Percentiles rank a stretch among this genome's conserved stretches.
Conservation (phyloP, 2,888 invertebrate genomes). For the Cartodere bifasciata region DNA sequence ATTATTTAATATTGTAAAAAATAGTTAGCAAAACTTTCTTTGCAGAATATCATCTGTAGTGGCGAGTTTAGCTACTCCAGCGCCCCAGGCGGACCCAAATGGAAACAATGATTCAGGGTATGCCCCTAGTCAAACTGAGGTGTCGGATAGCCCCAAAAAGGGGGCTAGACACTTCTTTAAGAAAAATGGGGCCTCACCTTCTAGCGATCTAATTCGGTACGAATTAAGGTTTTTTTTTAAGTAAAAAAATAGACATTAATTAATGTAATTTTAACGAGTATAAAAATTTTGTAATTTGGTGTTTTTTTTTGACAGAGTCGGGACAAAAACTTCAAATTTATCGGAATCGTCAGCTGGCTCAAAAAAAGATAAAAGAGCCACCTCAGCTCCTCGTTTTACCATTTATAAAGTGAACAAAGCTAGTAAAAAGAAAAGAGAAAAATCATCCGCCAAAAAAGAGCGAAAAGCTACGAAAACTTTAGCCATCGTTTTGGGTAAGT, state of each 20-base stretch:
- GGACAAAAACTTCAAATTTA: too few relatives aligned
- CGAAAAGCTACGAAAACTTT: conserved; percentile 97
- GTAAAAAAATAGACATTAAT: too few relatives aligned
- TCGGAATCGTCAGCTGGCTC: conserved; percentile 38
- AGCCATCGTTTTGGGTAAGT: conserved; percentile 93
- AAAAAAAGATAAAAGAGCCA: conserved; percentile 64
- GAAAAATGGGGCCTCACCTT: conserved; percentile 31
- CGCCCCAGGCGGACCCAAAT: conserved; percentile 53
- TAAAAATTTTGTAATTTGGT: too few relatives aligned
- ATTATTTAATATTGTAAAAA: too few relatives aligned
- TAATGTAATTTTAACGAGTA: too few relatives aligned
- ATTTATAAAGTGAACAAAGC: conserved; percentile 92
- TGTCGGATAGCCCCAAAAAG: conserved; percentile 32
- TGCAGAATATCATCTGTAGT: conserved; percentile 41
- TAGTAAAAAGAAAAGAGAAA: conserved; percentile 87
- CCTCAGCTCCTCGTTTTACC: conserved; percentile 66
- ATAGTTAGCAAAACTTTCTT: too few relatives aligned
- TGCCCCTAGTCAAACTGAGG: conserved; percentile 42
- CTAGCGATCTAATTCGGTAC: too few relatives aligned
- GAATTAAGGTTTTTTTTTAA: too few relatives aligned
- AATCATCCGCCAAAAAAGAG: conserved; percentile 87
- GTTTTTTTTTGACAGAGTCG: too few relatives aligned
- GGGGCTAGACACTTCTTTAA: conserved; percentile 23
- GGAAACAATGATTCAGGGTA: conserved; percentile 80
- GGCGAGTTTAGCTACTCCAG: conserved; percentile 43